phyloP scores from a whole-genome alignment of 2,113 vertebrate genomes.

The Tachysurus fulvidraco region DNA sequence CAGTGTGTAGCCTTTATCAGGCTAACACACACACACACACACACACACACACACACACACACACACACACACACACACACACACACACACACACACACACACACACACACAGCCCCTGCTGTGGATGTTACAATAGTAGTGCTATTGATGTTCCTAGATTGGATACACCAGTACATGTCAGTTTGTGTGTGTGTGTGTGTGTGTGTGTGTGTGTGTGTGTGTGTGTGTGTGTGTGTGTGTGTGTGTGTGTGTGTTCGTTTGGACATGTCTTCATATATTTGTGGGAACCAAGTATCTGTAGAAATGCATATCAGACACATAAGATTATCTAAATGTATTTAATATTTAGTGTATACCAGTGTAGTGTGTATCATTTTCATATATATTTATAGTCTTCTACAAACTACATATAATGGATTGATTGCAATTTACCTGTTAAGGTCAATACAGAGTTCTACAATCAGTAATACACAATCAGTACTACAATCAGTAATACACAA shows the following conservation, averaged over 20 bases:
- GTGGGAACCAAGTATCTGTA: background rate
- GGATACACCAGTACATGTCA: conserved; percentile 1
- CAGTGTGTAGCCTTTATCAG: background rate
- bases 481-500: background rate
- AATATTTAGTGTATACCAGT: background rate
- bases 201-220: background rate
- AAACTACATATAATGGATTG: background rate
- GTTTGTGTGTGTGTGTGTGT: too few species aligned
- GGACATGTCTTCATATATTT: background rate
- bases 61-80: conserved; percentile 10
- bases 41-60: conserved; percentile 29
- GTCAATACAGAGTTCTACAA: background rate
- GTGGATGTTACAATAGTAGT: background rate
- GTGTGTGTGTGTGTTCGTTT: background rate
- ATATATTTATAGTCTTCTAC: background rate
- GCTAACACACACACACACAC: conserved; percentile 6
- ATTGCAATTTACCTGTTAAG: background rate
- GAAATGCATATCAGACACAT: background rate
- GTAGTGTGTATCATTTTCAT: background rate
- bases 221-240: background rate
- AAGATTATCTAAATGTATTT: background rate
- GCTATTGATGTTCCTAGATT: conserved; percentile 33
- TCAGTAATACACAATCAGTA: background rate
- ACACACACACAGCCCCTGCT: background rate
- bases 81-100: background rate